These are phyloP conservation scores for Gila orcuttii DNA, from an alignment of 2,113 vertebrate species.

Conservation along the genomic window DNA sequence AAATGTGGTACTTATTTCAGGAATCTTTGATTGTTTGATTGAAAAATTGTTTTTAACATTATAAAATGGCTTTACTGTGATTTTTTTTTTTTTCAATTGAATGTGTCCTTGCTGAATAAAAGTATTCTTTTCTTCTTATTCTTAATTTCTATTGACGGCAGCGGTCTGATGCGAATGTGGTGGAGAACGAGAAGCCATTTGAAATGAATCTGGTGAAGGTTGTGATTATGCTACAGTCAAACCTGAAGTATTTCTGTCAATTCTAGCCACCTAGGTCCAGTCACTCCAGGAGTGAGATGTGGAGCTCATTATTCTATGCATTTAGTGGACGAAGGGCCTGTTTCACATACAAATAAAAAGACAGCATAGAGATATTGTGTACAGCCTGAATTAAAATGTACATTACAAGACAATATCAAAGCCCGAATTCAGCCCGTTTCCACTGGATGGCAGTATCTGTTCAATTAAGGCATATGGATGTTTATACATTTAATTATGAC, in stretches of 20 bases:
- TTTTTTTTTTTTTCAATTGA: not conserved
- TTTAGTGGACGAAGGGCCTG: not conserved
- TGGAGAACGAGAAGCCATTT: not conserved
- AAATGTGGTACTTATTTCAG: not conserved
- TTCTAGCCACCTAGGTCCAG: not conserved
- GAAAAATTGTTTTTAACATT: not conserved
- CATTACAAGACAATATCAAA: constrained; percentile 34
- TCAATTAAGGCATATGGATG: constrained; percentile 50
- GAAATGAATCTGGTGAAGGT: not conserved
- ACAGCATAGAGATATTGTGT: not conserved
- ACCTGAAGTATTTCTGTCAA: not conserved
- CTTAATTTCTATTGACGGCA: not conserved
- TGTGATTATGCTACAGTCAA: not conserved
- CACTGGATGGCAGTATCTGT: constrained; percentile 60
- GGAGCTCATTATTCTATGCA: not conserved
- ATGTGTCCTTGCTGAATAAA: not conserved
- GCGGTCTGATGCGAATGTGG: not conserved
- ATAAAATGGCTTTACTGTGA: not conserved
- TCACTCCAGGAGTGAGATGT: not conserved
- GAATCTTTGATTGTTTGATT: not conserved
- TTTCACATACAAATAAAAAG: not conserved
- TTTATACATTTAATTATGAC: constrained; percentile 12
- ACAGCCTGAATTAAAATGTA: constrained; percentile 30
- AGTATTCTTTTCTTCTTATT: not conserved
- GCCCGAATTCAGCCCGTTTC: constrained; percentile 47